A percentile compares a stretch with the other conserved stretches of the same genome.
Evolutionary conservation across 2,797 vertebrate species (phyloP).

Genomic region (Peromyscus attwateri): DNA sequence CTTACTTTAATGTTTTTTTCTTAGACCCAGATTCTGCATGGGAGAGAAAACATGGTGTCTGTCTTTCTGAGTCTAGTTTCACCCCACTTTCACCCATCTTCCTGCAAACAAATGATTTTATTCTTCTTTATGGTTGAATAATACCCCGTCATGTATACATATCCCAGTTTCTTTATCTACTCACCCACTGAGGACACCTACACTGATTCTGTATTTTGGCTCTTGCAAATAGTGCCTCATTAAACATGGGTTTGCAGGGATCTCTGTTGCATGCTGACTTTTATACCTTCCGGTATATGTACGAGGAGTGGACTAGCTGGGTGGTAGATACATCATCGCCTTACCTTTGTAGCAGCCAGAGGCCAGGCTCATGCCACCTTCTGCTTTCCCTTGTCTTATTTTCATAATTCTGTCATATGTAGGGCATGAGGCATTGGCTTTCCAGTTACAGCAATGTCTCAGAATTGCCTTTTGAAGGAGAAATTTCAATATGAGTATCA

Average conservation of each 20-base stretch:
- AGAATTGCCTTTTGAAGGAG: constrained; percentile 45
- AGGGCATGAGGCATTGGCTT: not conserved
- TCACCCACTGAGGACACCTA: not conserved
- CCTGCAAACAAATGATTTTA: not conserved
- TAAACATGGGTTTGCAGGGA: not conserved
- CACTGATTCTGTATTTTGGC: not conserved
- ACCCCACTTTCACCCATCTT: too few species aligned
- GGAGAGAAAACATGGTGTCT: not conserved
- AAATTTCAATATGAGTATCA: constrained; percentile 4
- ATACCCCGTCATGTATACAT: too few species aligned
- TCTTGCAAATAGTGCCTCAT: not conserved
- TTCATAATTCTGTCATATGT: not conserved
- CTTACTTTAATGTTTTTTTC: not conserved
- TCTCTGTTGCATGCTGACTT: not conserved
- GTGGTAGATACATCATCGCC: not conserved
- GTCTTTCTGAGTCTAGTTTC: not conserved
- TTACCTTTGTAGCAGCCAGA: not conserved
- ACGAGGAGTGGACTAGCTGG: too few species aligned
- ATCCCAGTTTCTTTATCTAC: not conserved
- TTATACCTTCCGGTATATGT: not conserved
- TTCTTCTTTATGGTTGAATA: not conserved
- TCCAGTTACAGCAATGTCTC: not conserved
- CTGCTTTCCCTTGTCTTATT: constrained; percentile 2
- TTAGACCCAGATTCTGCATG: not conserved
- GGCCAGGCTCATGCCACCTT: not conserved